Percentiles rank a stretch among this genome's conserved stretches.
Evolutionary conservation across 2,797 vertebrate genomes (phyloP).

Genomic region (Epinephelus malabaricus): DNA sequence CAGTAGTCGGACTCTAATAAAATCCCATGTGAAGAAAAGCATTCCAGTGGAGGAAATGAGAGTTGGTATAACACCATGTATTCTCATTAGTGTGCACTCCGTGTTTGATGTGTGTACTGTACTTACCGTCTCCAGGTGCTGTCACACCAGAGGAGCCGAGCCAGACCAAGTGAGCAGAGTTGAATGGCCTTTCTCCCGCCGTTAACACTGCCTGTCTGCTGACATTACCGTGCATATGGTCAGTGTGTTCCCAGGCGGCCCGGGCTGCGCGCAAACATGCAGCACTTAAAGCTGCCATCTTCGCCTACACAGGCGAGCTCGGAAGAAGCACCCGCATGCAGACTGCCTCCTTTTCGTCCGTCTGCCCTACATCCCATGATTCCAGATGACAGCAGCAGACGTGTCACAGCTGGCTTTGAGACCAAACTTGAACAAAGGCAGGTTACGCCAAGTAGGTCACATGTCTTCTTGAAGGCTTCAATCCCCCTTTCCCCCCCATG

Average conservation of each 20-base stretch:
- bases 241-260: slow-evolving; percentile 76
- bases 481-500: slow-evolving; percentile 21
- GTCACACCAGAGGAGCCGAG: slow-evolving; percentile 41
- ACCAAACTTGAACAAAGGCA: slow-evolving; percentile 81
- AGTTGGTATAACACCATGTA: slow-evolving; percentile 40
- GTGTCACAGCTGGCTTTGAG: slow-evolving; percentile 80
- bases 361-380: slow-evolving; percentile 76
- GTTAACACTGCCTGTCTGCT: slow-evolving; percentile 73
- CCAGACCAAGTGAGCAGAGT: slow-evolving; percentile 65
- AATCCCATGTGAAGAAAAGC: slow-evolving; percentile 52
- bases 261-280: slow-evolving; percentile 41
- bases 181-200: slow-evolving; percentile 74
- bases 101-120: slow-evolving; percentile 26
- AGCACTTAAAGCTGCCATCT: slow-evolving; percentile 73
- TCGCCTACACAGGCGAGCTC: slow-evolving; percentile 51
- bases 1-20: slow-evolving; percentile 42
- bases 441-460: slow-evolving; percentile 79
- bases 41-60: slow-evolving; percentile 38
- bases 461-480: slow-evolving; percentile 62
- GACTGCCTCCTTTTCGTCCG: slow-evolving; percentile 47
- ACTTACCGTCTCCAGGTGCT: slow-evolving; percentile 53
- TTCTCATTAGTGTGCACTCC: slow-evolving; percentile 56
- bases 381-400: slow-evolving; percentile 80
- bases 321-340: slow-evolving; percentile 44
- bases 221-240: slow-evolving; percentile 81